Conservation (phyloP, 2,797 vertebrate species). For the Etheostoma perlongum region DNA sequence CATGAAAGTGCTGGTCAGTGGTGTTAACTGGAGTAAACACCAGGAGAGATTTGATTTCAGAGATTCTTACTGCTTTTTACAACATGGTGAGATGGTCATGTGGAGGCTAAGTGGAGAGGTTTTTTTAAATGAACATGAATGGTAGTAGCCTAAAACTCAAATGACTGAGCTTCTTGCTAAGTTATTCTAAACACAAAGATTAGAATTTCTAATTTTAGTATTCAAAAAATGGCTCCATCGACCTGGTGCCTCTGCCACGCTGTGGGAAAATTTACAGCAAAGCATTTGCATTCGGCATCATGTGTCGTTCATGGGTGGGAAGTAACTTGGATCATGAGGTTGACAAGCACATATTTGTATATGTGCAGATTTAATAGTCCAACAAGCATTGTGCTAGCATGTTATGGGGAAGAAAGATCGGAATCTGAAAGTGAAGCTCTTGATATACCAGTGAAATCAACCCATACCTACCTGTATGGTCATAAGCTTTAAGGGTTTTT, state of each 20-base stretch:
- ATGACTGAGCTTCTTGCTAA: not conserved
- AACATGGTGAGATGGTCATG: not conserved
- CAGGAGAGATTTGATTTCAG: slow-evolving; percentile 6
- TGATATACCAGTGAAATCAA: not conserved
- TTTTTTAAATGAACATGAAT: slow-evolving; percentile 9
- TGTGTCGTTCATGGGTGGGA: not conserved
- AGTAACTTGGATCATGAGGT: not conserved
- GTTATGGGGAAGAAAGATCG: not conserved
- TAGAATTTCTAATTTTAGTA: slow-evolving; percentile 1
- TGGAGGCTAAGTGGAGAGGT: not conserved
- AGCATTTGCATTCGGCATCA: not conserved
- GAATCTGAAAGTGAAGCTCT: not conserved
- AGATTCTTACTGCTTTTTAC: not conserved
- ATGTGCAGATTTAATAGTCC: too few relatives aligned
- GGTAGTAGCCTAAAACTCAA: not conserved
- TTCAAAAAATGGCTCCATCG: not conserved
- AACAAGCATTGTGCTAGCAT: too few relatives aligned
- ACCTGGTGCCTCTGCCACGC: not conserved
- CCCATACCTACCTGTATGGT: not conserved
- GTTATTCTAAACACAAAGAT: not conserved
- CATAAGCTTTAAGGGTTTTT: too few relatives aligned
- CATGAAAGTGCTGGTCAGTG: slow-evolving; percentile 32
- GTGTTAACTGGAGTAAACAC: slow-evolving; percentile 24
- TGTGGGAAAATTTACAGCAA: not conserved
- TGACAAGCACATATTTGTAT: not conserved